These are phyloP conservation scores for Macrophya alboannulata DNA, from an alignment of 2,888 invertebrate genomes.

Conservation along the genomic window DNA sequence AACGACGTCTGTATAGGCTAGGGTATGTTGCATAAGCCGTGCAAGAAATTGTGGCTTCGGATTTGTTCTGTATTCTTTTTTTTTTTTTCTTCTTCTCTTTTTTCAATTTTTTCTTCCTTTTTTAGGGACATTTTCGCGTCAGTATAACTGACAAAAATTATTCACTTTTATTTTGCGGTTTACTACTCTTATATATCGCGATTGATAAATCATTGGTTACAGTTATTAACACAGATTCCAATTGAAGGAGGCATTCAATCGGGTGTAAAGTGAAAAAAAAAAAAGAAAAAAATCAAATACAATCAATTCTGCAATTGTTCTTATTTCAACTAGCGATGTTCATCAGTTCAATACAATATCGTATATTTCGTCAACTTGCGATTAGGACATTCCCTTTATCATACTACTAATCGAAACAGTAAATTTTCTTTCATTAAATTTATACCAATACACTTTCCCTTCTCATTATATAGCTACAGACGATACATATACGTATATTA, in stretches of 20 bases:
- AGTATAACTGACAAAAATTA: neutral
- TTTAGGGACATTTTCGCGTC: conserved; percentile 8
- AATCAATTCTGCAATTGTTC: too few species aligned
- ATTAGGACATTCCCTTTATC: neutral
- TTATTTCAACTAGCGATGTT: neutral
- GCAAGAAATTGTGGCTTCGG: conserved; percentile 48
- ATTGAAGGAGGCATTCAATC: conserved; percentile 41
- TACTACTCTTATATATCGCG: neutral
- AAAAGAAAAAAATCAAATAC: neutral
- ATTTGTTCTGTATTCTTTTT: neutral
- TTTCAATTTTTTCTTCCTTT: neutral
- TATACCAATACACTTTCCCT: neutral
- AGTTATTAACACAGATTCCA: conserved; percentile 16
- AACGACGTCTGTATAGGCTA: conserved; percentile 22
- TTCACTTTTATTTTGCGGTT: neutral
- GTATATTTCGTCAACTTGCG: neutral
- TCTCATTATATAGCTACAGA: neutral
- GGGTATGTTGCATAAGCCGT: conserved; percentile 40
- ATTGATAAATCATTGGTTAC: conserved; percentile 32
- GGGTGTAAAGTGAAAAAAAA: neutral
- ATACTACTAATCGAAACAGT: neutral
- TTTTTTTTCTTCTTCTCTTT: neutral
- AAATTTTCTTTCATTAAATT: conserved; percentile 9
- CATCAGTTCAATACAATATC: neutral
- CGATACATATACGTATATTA: neutral